Evolutionary conservation across 2,113 vertebrate species (phyloP).

Genomic region (Beaufortia kweichowensis): DNA sequence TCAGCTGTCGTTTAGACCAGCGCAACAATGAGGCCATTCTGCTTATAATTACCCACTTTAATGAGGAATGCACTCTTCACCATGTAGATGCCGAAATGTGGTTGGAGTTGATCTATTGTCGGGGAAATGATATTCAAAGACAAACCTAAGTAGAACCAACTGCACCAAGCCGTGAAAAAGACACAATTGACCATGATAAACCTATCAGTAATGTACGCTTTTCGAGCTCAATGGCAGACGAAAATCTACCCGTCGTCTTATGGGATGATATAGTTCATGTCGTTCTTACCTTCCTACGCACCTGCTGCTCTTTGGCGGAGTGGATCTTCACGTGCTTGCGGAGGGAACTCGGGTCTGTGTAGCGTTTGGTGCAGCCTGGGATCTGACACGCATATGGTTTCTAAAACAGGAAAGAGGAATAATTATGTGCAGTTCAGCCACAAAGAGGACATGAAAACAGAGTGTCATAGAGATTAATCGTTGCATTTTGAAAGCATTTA

Average conservation of each 20-base stretch:
- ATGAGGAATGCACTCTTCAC: constrained; percentile 69
- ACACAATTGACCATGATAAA: constrained; percentile 45
- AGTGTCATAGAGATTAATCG: neutral
- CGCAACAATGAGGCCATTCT: constrained; percentile 78
- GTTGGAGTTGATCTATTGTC: constrained; percentile 69
- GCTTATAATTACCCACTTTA: constrained; percentile 66
- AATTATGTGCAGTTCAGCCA: constrained; percentile 17
- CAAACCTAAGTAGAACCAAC: constrained; percentile 56
- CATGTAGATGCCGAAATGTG: constrained; percentile 67
- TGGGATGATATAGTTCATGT: neutral
- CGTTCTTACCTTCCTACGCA: constrained; percentile 91
- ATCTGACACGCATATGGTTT: constrained; percentile 99
- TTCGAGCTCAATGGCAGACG: constrained; percentile 3
- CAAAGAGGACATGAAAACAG: constrained; percentile 11
- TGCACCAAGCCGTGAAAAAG: constrained; percentile 53
- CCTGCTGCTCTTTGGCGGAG: constrained; percentile 95
- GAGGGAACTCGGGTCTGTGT: constrained; percentile 97
- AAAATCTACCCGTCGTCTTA: constrained; percentile 13
- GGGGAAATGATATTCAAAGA: constrained; percentile 58
- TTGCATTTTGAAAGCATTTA: constrained; percentile 11
- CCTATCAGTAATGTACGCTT: constrained; percentile 40
- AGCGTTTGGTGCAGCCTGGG: constrained; percentile 95
- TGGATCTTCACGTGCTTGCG: constrained; percentile 98
- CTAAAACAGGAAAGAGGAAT: constrained; percentile 66
- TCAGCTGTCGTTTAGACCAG: constrained; percentile 70